Conservation (phyloP, 2,113 vertebrate species). For the Podarcis raffonei region DNA sequence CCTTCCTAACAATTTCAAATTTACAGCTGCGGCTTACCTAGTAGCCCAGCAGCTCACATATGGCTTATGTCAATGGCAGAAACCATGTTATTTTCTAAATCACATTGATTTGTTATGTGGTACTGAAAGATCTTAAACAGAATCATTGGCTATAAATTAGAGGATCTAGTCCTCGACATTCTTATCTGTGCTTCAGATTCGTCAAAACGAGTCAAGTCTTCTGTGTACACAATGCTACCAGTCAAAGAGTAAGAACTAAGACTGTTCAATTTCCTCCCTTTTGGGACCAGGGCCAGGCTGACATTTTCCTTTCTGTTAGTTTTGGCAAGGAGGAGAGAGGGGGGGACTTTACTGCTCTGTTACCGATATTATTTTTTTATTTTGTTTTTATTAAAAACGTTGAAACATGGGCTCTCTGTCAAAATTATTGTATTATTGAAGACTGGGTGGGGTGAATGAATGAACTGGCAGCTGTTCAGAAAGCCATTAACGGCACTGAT, state of each 20-base stretch:
- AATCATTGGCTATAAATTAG: constrained; percentile 81
- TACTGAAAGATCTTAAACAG: constrained; percentile 82
- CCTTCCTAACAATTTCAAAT: constrained; percentile 72
- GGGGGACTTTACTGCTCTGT: constrained; percentile 82
- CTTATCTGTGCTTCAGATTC: constrained; percentile 80
- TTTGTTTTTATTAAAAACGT: constrained; percentile 90
- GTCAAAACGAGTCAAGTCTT: constrained; percentile 79
- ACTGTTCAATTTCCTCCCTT: constrained; percentile 81
- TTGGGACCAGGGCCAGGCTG: constrained; percentile 77
- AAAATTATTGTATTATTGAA: constrained; percentile 87
- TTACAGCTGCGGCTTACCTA: constrained; percentile 77
- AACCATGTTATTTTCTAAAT: constrained; percentile 79
- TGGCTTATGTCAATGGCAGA: constrained; percentile 83
- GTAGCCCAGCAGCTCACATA: constrained; percentile 81
- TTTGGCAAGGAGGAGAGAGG: constrained; percentile 81
- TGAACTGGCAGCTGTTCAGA: constrained; percentile 77
- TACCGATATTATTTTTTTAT: constrained; percentile 80
- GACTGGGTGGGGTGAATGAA: constrained; percentile 80
- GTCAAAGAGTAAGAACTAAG: constrained; percentile 81
- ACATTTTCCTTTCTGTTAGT: constrained; percentile 86
- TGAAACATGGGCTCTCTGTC: constrained; percentile 82
- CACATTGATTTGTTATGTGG: constrained; percentile 82
- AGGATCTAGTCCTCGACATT: constrained; percentile 75
- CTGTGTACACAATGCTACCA: constrained; percentile 82
- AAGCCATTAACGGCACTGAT: constrained; percentile 80